Percentiles rank a stretch among this genome's conserved stretches.
phyloP scores from a whole-genome alignment of 2,113 vertebrate species.

The Aepyceros melampus region DNA sequence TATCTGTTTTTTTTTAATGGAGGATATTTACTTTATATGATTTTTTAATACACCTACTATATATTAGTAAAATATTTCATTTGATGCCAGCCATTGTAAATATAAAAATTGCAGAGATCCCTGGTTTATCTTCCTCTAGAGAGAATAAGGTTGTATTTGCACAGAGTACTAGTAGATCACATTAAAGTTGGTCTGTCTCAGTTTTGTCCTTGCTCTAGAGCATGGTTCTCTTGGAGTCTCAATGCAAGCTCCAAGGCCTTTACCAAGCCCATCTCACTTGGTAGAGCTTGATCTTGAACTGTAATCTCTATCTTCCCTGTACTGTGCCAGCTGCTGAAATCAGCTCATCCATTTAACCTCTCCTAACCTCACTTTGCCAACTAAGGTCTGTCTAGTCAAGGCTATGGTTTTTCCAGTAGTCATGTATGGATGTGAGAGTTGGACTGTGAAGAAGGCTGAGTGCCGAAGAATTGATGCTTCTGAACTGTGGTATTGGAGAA shows the following conservation, averaged over 20 bases:
- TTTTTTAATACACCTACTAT: not conserved
- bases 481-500: too few relatives aligned
- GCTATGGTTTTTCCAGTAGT: too few relatives aligned
- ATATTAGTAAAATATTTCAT: not conserved
- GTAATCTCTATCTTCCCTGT: not conserved
- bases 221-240: not conserved
- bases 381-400: too few relatives aligned
- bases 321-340: not conserved
- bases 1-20: not conserved
- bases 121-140: not conserved
- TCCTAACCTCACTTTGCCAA: not conserved
- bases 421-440: too few relatives aligned
- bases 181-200: not conserved
- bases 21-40: not conserved
- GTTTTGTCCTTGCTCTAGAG: not conserved
- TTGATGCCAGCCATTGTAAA: not conserved
- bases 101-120: not conserved
- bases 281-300: not conserved
- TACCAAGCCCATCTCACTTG: not conserved
- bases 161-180: not conserved
- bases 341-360: not conserved
- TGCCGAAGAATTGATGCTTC: too few relatives aligned
- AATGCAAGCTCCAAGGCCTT: not conserved
- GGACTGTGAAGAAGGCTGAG: too few relatives aligned
- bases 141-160: not conserved